Conservation (phyloP, 1,140 invertebrate species). For the Drosophila sulfurigaster region DNA sequence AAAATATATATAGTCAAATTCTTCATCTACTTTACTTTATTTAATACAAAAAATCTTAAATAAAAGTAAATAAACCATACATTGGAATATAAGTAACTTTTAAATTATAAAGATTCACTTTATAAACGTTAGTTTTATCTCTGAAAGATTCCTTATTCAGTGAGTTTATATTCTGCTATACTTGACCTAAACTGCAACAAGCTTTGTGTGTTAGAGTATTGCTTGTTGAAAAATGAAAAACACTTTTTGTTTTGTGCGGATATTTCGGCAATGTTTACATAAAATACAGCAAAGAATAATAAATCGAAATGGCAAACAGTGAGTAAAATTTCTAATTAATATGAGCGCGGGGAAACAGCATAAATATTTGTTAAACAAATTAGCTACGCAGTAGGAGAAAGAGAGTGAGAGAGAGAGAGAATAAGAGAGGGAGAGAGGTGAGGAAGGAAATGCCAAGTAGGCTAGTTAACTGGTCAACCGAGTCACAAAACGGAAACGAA, state of each 20-base stretch:
- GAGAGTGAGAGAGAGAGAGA: too few relatives aligned
- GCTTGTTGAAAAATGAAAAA: slow-evolving; percentile 61
- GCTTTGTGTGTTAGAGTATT: not conserved
- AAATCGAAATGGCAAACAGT: slow-evolving; percentile 57
- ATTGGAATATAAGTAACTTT: too few relatives aligned
- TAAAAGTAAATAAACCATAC: too few relatives aligned
- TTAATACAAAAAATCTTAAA: too few relatives aligned
- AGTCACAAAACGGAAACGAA: slow-evolving; percentile 31
- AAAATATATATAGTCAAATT: too few relatives aligned
- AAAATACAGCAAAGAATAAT: slow-evolving; percentile 52
- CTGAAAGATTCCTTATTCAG: too few relatives aligned
- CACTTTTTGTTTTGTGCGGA: slow-evolving; percentile 45
- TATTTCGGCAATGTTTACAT: slow-evolving; percentile 44
- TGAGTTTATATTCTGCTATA: too few relatives aligned
- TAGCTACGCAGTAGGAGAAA: slow-evolving; percentile 12
- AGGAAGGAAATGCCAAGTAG: too few relatives aligned
- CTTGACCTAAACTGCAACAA: too few relatives aligned
- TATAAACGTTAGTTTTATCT: too few relatives aligned
- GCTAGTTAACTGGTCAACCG: slow-evolving; percentile 11
- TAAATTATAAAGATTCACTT: too few relatives aligned
- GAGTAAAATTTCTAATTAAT: slow-evolving; percentile 71
- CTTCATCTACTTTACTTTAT: too few relatives aligned
- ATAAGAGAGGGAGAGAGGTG: not conserved
- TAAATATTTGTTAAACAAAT: slow-evolving; percentile 75
- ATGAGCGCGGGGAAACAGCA: not conserved